Conservation (phyloP, 2,888 invertebrate species). For the Heliconius charithonia region DNA sequence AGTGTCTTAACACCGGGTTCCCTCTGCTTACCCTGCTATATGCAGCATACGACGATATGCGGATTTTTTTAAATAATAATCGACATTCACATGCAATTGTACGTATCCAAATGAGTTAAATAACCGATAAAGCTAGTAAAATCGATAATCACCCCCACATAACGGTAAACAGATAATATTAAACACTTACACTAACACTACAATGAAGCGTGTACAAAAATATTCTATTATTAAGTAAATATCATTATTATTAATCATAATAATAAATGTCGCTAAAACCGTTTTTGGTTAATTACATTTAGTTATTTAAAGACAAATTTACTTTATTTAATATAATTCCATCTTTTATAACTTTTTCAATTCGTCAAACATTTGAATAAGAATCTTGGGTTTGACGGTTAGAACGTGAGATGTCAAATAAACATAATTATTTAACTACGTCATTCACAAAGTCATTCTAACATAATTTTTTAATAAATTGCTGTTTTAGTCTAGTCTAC, state of each 20-base stretch:
- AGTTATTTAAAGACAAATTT: background rate
- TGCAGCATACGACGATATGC: too few species aligned
- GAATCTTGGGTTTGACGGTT: too few species aligned
- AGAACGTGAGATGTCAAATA: too few species aligned
- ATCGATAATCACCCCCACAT: constrained; percentile 20
- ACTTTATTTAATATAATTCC: too few species aligned
- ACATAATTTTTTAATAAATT: background rate
- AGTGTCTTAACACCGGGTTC: too few species aligned
- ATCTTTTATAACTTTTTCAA: too few species aligned
- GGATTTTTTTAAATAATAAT: background rate
- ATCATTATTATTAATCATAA: constrained; percentile 39
- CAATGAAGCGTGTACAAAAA: constrained; percentile 52
- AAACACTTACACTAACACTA: constrained; percentile 39
- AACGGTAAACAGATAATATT: constrained; percentile 23
- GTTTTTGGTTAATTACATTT: background rate
- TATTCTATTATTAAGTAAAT: constrained; percentile 46
- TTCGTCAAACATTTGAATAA: too few species aligned
- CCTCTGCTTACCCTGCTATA: too few species aligned
- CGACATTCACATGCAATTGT: background rate
- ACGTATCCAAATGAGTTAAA: background rate
- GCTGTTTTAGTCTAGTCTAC: background rate
- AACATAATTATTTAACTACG: too few species aligned
- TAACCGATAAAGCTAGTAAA: background rate
- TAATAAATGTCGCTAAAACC: constrained; percentile 11
- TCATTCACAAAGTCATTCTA: too few species aligned